These are phyloP conservation scores for Parnassius smintheus DNA, from an alignment of 2,888 invertebrate species.

Conservation along the genomic window DNA sequence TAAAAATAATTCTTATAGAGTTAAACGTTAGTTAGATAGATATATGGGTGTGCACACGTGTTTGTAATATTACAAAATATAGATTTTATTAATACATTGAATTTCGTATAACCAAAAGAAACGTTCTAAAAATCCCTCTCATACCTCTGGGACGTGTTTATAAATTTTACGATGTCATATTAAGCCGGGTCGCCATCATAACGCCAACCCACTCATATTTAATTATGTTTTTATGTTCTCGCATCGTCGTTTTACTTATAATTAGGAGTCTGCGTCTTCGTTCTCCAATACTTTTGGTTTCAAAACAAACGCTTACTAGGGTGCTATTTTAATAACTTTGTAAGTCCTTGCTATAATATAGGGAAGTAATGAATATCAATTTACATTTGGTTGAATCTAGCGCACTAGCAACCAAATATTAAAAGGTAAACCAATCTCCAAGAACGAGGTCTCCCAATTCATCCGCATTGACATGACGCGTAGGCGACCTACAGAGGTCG, in stretches of 20 bases:
- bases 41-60: too few species aligned
- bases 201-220: conserved; percentile 10
- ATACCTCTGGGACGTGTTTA: background rate
- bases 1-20: background rate
- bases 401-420: too few species aligned
- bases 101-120: background rate
- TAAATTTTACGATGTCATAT: background rate
- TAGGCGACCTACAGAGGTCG: conserved; percentile 31
- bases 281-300: too few species aligned
- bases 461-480: conserved; percentile 11
- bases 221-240: conserved; percentile 14
- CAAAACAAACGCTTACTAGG: too few species aligned
- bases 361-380: too few species aligned
- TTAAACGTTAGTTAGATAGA: too few species aligned
- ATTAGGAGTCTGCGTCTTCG: background rate
- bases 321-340: too few species aligned
- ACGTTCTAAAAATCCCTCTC: background rate
- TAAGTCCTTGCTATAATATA: too few species aligned
- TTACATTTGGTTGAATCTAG: too few species aligned
- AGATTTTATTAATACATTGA: background rate
- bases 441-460: conserved; percentile 15
- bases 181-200: conserved; percentile 6
- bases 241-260: background rate
- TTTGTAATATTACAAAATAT: background rate
- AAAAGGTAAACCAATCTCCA: conserved; percentile 5